phyloP scores from a whole-genome alignment of 2,113 vertebrate species.

The Fulica atra region DNA sequence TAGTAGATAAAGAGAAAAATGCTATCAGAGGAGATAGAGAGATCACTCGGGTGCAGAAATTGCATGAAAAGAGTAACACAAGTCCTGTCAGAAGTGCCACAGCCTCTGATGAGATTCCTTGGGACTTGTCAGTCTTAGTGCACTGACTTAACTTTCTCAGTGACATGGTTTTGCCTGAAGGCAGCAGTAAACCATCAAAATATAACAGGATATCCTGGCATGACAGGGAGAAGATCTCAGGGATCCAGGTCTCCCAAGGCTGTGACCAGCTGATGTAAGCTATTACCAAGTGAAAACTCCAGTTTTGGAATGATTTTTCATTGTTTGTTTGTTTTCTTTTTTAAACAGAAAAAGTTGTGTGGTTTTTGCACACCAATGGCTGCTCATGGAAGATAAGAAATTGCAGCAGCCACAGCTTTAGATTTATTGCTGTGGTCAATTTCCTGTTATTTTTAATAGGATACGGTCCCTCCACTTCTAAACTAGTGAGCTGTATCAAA shows the following conservation, averaged over 20 bases:
- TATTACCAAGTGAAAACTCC: neutral
- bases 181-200: constrained; percentile 20
- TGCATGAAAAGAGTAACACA: neutral
- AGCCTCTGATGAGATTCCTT: neutral
- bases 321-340: neutral
- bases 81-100: neutral
- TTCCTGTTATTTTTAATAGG: constrained; percentile 70
- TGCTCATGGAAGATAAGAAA: constrained; percentile 51
- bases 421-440: constrained; percentile 54
- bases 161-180: constrained; percentile 2
- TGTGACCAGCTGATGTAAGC: neutral
- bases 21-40: neutral
- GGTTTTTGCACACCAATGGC: neutral
- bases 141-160: neutral
- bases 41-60: neutral
- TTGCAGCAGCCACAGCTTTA: neutral
- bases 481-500: constrained; percentile 36
- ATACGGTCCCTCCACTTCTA: neutral
- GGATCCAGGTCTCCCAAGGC: neutral
- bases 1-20: neutral
- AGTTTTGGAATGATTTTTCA: neutral
- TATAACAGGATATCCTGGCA: neutral
- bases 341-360: neutral
- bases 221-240: neutral
- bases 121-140: neutral